These are phyloP conservation scores for Chloropsis hardwickii DNA, from an alignment of 2,113 vertebrate species.

Conservation along the genomic window DNA sequence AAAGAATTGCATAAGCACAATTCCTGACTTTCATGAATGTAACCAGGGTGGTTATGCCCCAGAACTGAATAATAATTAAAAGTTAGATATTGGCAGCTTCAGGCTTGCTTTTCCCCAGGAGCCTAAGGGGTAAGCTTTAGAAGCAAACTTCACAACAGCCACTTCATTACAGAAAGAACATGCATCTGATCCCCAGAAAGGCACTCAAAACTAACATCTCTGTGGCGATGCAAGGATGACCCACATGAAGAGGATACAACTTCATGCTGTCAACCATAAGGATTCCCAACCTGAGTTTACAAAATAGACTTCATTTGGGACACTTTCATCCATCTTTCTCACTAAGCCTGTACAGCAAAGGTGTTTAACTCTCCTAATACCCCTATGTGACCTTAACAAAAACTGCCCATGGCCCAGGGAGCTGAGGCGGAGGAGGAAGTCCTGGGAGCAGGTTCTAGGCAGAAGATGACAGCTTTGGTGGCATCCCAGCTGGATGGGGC, in stretches of 20 bases:
- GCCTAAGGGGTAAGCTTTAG: constrained; percentile 45
- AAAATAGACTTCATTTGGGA: background rate
- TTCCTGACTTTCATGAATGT: constrained; percentile 35
- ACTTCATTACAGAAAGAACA: background rate
- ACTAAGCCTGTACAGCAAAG: background rate
- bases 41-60: constrained; percentile 52
- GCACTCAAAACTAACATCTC: background rate
- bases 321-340: background rate
- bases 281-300: background rate
- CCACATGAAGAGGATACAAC: background rate
- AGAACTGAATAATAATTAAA: constrained; percentile 56
- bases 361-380: background rate
- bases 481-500: background rate
- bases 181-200: background rate
- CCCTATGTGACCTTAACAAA: background rate
- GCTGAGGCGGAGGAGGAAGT: background rate
- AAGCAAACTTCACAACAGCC: constrained; percentile 49
- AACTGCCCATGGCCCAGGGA: fast-evolving
- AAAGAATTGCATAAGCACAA: background rate
- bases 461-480: background rate
- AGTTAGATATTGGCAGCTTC: constrained; percentile 57
- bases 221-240: background rate
- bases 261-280: background rate
- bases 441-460: background rate
- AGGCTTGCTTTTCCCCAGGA: constrained; percentile 27